A percentile compares a stretch with the other conserved stretches of the same genome.
Evolutionary conservation across 2,888 invertebrate genomes (phyloP).

Genomic region (Perithous albicinctus): DNA sequence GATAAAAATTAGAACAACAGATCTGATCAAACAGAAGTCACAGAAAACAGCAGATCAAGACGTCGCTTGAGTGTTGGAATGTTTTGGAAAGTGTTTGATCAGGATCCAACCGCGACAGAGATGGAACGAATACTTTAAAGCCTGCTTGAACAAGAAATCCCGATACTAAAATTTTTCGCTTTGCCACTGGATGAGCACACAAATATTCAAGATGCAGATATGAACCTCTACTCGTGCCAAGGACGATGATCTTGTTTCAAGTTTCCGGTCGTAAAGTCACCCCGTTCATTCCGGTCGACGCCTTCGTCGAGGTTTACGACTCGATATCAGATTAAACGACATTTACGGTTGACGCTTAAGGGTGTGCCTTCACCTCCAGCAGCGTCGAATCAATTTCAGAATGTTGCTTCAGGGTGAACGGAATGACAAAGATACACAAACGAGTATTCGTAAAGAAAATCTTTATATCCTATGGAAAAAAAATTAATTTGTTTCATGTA

Average conservation of each 20-base stretch:
- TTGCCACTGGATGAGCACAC: not conserved
- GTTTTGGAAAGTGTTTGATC: not conserved
- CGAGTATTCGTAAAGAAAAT: slow-evolving; percentile 53
- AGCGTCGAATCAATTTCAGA: slow-evolving; percentile 51
- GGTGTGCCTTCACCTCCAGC: slow-evolving; percentile 25
- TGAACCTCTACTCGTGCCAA: slow-evolving; percentile 27
- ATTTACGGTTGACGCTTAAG: slow-evolving; percentile 70
- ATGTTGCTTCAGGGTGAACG: slow-evolving; percentile 6
- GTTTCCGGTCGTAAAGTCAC: slow-evolving; percentile 59
- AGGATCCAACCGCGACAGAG: not conserved
- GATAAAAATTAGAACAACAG: not conserved
- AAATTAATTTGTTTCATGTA: slow-evolving; percentile 7
- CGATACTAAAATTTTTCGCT: not conserved
- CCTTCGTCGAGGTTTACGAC: slow-evolving; percentile 71
- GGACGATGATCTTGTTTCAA: slow-evolving; percentile 58
- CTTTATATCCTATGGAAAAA: slow-evolving; percentile 22
- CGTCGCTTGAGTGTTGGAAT: not conserved
- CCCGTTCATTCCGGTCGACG: slow-evolving; percentile 28
- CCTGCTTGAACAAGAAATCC: not conserved
- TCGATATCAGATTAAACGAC: slow-evolving; percentile 74
- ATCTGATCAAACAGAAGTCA: not conserved
- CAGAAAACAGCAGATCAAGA: not conserved
- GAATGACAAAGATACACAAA: slow-evolving; percentile 30
- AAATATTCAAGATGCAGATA: slow-evolving; percentile 42
- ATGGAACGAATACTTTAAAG: not conserved